Evolutionary conservation across 2,113 vertebrate species (phyloP).

Genomic region (Neolamprologus hecqui): DNA sequence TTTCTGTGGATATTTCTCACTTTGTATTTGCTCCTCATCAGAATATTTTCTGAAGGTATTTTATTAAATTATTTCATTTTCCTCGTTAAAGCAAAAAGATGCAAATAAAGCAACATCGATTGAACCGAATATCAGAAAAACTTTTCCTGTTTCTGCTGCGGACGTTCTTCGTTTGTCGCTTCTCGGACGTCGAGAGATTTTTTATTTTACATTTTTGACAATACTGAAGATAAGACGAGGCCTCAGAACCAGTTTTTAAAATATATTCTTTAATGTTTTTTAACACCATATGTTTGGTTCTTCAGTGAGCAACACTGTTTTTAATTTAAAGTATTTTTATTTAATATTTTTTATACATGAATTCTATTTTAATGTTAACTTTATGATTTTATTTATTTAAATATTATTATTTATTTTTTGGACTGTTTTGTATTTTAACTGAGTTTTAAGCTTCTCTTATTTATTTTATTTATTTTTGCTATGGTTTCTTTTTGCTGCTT

Average conservation of each 20-base stretch:
- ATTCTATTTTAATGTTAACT: background rate
- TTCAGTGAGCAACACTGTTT: background rate
- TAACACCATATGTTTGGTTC: background rate
- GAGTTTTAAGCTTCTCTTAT: background rate
- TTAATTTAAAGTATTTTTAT: background rate
- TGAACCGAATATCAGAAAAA: background rate
- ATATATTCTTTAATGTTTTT: background rate
- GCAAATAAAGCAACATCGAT: background rate
- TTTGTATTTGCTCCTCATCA: rapidly evolving
- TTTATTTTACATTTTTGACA: background rate
- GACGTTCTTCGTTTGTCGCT: background rate
- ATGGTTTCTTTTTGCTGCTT: background rate
- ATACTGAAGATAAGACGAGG: background rate
- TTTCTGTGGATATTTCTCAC: background rate
- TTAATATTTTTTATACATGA: background rate
- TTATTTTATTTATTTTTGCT: rapidly evolving
- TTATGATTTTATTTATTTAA: background rate
- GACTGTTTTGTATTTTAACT: background rate
- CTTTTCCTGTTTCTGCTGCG: background rate
- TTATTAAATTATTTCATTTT: background rate
- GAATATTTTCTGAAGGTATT: background rate
- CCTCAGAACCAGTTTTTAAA: background rate
- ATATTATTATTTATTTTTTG: too few relatives aligned
- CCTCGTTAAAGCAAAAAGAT: background rate
- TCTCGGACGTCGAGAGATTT: background rate